A percentile compares a stretch with the other conserved stretches of the same genome.
Conservation (phyloP, 2,113 vertebrate species). For the Cyanoramphus novaezelandiae region DNA sequence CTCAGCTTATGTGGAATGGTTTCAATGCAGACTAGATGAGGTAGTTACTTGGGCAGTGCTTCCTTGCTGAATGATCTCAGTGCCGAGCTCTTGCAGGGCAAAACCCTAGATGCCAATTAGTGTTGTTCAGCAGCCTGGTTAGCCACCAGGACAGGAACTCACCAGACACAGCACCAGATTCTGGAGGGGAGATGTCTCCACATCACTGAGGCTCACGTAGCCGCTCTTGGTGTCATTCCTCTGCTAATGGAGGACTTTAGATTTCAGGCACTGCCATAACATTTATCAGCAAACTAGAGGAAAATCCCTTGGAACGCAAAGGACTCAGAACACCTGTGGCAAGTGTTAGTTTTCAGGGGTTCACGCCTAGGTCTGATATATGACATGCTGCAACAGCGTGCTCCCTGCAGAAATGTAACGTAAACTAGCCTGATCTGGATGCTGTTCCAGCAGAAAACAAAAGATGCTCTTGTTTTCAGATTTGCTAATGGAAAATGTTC, state of each 20-base stretch:
- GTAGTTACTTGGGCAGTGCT: background rate
- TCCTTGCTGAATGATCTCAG: background rate
- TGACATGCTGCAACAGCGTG: background rate
- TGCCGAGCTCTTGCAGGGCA: background rate
- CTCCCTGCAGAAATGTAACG: background rate
- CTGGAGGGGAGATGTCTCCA: background rate
- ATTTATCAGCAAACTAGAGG: background rate
- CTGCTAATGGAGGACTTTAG: background rate
- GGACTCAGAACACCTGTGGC: background rate
- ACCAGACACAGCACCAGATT: fast-evolving
- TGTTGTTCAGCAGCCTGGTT: background rate
- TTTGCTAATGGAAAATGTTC: background rate
- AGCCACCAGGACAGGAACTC: background rate
- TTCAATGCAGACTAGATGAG: background rate
- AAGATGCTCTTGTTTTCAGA: slow-evolving; percentile 17
- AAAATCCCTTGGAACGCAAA: background rate
- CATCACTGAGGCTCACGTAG: background rate
- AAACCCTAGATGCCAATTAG: background rate
- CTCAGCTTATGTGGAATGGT: background rate
- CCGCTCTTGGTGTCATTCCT: background rate
- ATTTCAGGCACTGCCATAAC: background rate
- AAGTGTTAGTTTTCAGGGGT: background rate
- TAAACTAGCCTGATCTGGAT: background rate
- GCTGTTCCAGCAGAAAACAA: background rate
- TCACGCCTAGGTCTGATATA: background rate